Evolutionary conservation across 2,113 vertebrate genomes (phyloP).

Genomic region (Corythornis cristatus): DNA sequence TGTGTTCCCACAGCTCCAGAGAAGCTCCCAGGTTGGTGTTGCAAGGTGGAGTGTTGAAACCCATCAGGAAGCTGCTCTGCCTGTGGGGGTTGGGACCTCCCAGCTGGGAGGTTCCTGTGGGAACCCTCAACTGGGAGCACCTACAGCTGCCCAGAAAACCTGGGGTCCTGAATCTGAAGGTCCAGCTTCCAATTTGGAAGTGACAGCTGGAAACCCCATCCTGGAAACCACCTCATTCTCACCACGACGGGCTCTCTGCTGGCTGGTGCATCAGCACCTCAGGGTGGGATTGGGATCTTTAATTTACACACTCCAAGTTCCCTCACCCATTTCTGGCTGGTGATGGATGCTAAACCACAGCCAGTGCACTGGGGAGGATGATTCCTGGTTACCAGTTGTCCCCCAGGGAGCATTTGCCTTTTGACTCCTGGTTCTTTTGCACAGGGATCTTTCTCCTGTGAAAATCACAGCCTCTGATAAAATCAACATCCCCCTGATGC

Average conservation of each 20-base stretch:
- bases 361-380: background rate
- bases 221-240: background rate
- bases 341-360: background rate
- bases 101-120: background rate
- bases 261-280: background rate
- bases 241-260: too few relatives aligned
- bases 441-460: background rate
- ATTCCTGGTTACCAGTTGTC: background rate
- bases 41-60: background rate
- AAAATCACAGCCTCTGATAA: background rate
- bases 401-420: background rate
- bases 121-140: background rate
- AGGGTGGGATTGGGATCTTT: background rate
- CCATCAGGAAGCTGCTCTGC: background rate
- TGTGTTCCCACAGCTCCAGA: background rate
- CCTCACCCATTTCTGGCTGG: background rate
- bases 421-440: background rate
- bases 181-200: background rate
- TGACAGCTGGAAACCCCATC: background rate
- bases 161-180: background rate
- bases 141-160: background rate
- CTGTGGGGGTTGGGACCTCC: background rate
- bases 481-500: rapidly evolving
- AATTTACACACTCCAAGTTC: background rate
- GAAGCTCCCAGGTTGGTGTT: background rate